Percentiles rank a stretch among this genome's conserved stretches.
Conservation (phyloP, 2,113 vertebrate species). For the Ptychochromis oligacanthus region DNA sequence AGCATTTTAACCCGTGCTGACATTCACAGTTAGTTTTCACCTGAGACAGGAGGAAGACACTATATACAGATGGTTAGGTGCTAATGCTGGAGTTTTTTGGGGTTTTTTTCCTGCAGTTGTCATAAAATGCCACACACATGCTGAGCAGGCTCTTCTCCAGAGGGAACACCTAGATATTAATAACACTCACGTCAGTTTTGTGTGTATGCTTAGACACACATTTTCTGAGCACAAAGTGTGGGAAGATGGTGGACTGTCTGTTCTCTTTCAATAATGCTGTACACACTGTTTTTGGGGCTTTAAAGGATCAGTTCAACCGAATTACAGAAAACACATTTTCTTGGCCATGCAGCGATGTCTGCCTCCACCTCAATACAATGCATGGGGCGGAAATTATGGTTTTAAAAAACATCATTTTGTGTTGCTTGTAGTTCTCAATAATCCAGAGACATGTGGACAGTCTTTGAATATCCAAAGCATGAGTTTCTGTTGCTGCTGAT, state of each 20-base stretch:
- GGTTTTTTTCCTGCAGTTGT: conserved; percentile 63
- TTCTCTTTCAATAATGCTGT: conserved; percentile 48
- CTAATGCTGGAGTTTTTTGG: conserved; percentile 58
- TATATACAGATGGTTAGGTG: conserved; percentile 60
- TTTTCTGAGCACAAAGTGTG: conserved; percentile 46
- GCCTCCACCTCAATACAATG: neutral
- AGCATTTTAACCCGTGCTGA: conserved; percentile 75
- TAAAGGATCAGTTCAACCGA: conserved; percentile 37
- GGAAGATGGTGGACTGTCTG: conserved; percentile 29
- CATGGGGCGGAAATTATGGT: neutral
- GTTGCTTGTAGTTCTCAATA: neutral
- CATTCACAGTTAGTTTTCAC: conserved; percentile 68
- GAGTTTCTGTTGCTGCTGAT: too few species aligned
- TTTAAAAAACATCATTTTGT: neutral
- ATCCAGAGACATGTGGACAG: neutral
- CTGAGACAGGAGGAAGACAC: conserved; percentile 55
- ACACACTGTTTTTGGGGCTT: conserved; percentile 7
- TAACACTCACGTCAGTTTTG: conserved; percentile 47
- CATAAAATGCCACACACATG: conserved; percentile 72
- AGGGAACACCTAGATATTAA: conserved; percentile 65
- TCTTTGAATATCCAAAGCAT: too few species aligned
- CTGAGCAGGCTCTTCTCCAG: conserved; percentile 70
- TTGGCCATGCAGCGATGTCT: neutral
- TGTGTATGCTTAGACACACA: conserved; percentile 30
- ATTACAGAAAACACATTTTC: conserved; percentile 10